Percentiles rank a stretch among this genome's conserved stretches.
Evolutionary conservation across 2,113 vertebrate genomes (phyloP).

Genomic region (Sakesphorus luctuosus): DNA sequence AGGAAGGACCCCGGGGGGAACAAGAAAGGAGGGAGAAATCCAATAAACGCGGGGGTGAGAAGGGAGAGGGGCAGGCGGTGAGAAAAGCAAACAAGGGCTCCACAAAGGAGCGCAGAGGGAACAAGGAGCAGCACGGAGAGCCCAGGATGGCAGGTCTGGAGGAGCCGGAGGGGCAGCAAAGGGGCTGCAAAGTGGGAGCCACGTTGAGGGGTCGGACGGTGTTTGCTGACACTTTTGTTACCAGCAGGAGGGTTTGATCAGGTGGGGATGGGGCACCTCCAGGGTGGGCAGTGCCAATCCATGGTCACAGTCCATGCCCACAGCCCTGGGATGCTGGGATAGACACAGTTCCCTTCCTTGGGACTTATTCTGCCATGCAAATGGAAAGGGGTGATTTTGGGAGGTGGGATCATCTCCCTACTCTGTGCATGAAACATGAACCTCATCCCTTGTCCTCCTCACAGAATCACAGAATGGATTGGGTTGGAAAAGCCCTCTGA

Average conservation of each 20-base stretch:
- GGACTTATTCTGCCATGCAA: rapidly evolving
- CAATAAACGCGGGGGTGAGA: conserved; percentile 47
- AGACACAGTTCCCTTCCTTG: not conserved
- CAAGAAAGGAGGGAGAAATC: conserved; percentile 41
- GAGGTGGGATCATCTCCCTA: too few relatives aligned
- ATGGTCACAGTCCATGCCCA: not conserved
- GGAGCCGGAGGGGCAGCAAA: not conserved
- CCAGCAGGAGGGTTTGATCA: not conserved
- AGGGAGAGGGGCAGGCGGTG: conserved; percentile 42
- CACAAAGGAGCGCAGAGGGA: conserved; percentile 1
- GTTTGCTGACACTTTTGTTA: not conserved
- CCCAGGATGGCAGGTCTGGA: not conserved
- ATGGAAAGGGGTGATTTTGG: not conserved
- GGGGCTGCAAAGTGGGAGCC: not conserved
- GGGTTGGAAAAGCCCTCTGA: too few relatives aligned
- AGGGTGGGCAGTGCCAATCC: not conserved
- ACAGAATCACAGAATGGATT: too few relatives aligned
- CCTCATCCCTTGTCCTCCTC: rapidly evolving
- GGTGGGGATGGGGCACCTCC: not conserved
- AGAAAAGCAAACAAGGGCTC: conserved; percentile 62
- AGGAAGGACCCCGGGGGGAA: conserved; percentile 7
- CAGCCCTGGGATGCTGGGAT: not conserved
- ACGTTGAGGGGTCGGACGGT: rapidly evolving
- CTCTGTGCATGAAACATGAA: not conserved
- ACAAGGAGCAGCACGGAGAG: not conserved